These are phyloP conservation scores for Diaprepes abbreviatus DNA, from an alignment of 2,888 invertebrate species.

Conservation along the genomic window DNA sequence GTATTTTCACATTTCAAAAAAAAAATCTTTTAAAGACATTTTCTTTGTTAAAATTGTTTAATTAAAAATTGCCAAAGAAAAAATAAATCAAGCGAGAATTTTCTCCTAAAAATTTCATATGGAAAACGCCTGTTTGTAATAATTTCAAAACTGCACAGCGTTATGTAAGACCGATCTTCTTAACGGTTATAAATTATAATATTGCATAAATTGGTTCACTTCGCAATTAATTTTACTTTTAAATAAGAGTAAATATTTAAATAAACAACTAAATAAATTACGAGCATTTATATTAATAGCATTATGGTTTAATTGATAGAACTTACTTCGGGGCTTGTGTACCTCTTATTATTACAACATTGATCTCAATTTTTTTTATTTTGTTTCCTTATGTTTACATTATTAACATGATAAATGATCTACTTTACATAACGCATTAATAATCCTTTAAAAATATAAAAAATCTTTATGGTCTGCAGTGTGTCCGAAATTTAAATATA, in stretches of 20 bases:
- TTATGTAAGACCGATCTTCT: constrained; percentile 4
- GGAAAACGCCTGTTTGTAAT: background rate
- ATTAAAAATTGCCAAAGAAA: background rate
- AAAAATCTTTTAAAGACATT: too few relatives aligned
- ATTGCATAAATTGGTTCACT: constrained; percentile 6
- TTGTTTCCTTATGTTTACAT: too few relatives aligned
- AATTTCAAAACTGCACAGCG: constrained; percentile 1
- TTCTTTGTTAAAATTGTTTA: too few relatives aligned
- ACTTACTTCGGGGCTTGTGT: too few relatives aligned
- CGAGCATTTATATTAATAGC: background rate
- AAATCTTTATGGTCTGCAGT: too few relatives aligned
- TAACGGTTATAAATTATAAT: background rate
- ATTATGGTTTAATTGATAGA: background rate
- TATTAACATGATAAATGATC: too few relatives aligned
- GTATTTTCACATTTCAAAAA: too few relatives aligned
- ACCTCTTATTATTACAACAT: too few relatives aligned
- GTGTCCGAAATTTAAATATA: too few relatives aligned
- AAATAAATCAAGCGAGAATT: background rate
- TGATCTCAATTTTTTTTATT: too few relatives aligned
- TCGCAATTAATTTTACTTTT: constrained; percentile 1
- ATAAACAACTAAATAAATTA: background rate
- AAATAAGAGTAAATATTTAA: background rate
- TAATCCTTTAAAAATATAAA: too few relatives aligned
- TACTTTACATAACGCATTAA: too few relatives aligned
- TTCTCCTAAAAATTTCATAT: background rate